A percentile compares a stretch with the other conserved stretches of the same genome.
These are phyloP conservation scores for Drosophila picticornis DNA, from an alignment of 2,888 invertebrate species.

Conservation along the genomic window DNA sequence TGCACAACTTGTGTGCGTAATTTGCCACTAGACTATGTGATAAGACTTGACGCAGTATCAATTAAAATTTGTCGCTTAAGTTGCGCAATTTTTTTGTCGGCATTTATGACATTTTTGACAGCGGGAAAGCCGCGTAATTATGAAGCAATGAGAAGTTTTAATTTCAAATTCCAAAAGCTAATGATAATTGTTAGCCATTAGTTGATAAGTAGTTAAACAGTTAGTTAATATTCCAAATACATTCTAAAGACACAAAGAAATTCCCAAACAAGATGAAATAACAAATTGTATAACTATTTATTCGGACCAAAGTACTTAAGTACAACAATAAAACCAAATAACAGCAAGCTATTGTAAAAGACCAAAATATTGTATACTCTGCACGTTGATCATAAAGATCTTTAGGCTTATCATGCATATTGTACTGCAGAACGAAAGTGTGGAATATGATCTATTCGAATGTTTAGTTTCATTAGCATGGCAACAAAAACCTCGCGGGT, in stretches of 20 bases:
- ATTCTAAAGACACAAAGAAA: neutral
- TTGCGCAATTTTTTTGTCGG: constrained; percentile 37
- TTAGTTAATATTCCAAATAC: constrained; percentile 4
- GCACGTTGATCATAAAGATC: neutral
- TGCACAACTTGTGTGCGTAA: constrained; percentile 1
- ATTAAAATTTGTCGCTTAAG: constrained; percentile 19
- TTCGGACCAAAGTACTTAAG: neutral
- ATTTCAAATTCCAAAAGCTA: constrained; percentile 8
- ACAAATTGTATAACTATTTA: neutral
- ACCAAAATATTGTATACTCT: neutral
- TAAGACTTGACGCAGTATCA: constrained; percentile 44
- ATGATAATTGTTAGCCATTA: neutral
- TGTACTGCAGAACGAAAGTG: neutral
- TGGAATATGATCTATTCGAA: neutral
- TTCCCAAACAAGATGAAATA: constrained; percentile 9
- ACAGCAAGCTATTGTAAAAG: constrained; percentile 1
- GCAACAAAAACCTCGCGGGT: neutral
- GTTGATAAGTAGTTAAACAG: constrained; percentile 1
- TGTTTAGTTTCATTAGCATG: constrained; percentile 1
- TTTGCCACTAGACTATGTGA: constrained; percentile 25
- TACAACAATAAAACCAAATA: constrained; percentile 1
- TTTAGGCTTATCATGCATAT: neutral
- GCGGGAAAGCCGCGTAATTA: constrained; percentile 16
- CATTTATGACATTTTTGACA: constrained; percentile 41
- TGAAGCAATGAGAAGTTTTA: neutral